Evolutionary conservation across 1,140 invertebrate genomes (phyloP), one percentile per base, ranked within the genome.

Genomic region (Pachyrhynchus sulphureomaculatus): DNA sequence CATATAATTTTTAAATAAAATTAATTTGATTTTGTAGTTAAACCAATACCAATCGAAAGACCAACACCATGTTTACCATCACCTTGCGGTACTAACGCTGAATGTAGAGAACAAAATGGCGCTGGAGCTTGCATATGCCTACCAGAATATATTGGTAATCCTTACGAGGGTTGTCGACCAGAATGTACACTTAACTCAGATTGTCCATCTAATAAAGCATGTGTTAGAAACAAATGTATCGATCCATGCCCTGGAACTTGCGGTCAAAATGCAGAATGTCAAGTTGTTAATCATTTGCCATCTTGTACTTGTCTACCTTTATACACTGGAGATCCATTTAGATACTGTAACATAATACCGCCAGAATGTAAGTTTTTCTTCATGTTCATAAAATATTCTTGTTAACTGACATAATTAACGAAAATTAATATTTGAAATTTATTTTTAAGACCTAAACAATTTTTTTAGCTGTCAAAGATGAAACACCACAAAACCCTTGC

Each of bases 101-200:
- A 83, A 58, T 90, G 87, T 65, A 81, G 81, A 76, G 85, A 87
- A 78, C 81, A 79, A 75, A 82, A 84, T 69, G 81, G 81, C 9
- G 84, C 83, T 41, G 86, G 85, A 29, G 82, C 85, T 17, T 90
- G 88, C 70, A 78, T 75, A 15, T 90, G 88, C 69, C 64, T 84
- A 21, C 77, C 83, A 18, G 82, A 85, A 52, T 88, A 86, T 69
- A 80, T 86, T 66, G 88, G 88, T 36, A 84, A 88, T 72, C 86
- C 88, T n/a, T 88, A 88, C 61, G 82, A 86, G 74, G 84, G 84
- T n/a, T 88, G 87, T 72, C 72, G 83, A 69, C 87, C 87, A 13
- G 86, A 88, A 75, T 90, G 87, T 75, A 74, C 82, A 1, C 71
- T 85, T 0, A 86, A 89, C 68, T 84, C 83, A 1, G 88, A 90